A percentile compares a stretch with the other conserved stretches of the same genome.
These are phyloP conservation scores for Camponotus floridanus DNA, from an alignment of 1,140 invertebrate species.

Conservation along the genomic window DNA sequence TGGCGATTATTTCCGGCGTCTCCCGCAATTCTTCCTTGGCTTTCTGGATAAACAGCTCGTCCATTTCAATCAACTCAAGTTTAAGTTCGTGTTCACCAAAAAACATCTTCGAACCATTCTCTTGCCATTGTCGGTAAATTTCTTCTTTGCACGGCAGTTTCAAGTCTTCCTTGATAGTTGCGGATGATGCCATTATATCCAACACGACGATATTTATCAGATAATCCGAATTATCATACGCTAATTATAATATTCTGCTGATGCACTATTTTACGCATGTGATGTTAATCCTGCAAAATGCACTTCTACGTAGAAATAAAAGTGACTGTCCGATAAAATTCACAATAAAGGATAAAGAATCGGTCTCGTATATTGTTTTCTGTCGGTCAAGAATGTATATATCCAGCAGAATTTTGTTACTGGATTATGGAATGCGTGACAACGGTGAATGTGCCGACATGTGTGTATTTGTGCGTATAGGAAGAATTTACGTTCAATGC, in stretches of 20 bases:
- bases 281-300: neutral
- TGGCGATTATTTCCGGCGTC: conserved; percentile 81
- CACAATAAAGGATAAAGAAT: neutral
- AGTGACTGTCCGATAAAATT: conserved; percentile 7
- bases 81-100: conserved; percentile 71
- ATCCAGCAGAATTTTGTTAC: neutral
- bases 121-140: neutral
- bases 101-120: conserved; percentile 54
- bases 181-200: neutral
- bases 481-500: neutral
- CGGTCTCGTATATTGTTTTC: neutral
- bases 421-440: neutral
- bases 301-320: neutral
- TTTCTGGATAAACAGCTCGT: conserved; percentile 68
- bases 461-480: neutral
- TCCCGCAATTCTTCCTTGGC: conserved; percentile 84
- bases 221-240: neutral
- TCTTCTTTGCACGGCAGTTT: neutral
- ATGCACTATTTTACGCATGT: no score
- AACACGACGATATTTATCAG: neutral
- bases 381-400: neutral
- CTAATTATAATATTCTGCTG: neutral
- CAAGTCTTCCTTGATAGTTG: neutral
- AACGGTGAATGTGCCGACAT: no score
- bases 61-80: conserved; percentile 71